A percentile compares a stretch with the other conserved stretches of the same genome.
These are phyloP conservation scores for Menidia menidia DNA, from an alignment of 2,797 vertebrate genomes.

Conservation along the genomic window DNA sequence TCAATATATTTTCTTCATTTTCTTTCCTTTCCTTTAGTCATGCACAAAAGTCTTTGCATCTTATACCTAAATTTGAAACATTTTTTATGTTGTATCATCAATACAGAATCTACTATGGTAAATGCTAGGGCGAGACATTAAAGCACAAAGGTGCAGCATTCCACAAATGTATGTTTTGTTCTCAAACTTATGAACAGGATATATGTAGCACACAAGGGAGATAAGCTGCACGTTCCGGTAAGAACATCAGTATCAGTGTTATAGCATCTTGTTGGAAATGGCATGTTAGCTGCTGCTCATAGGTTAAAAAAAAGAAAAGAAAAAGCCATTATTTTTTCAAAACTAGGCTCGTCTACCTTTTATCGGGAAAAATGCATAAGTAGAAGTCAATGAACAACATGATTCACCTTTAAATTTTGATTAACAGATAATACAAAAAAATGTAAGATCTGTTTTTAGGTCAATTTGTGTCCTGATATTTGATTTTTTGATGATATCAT, in stretches of 20 bases:
- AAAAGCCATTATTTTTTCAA: not conserved
- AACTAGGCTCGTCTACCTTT: not conserved
- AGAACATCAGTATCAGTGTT: too few relatives aligned
- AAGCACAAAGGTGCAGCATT: not conserved
- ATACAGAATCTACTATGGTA: too few relatives aligned
- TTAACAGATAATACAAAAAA: too few relatives aligned
- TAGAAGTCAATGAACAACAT: not conserved
- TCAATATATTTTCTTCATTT: not conserved
- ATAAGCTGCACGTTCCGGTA: too few relatives aligned
- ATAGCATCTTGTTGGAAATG: not conserved
- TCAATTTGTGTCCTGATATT: conserved; percentile 3
- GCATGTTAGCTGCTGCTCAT: not conserved
- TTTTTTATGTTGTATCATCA: too few relatives aligned
- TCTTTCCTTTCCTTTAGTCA: not conserved
- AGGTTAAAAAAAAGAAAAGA: not conserved
- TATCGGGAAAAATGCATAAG: not conserved
- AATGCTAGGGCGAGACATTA: too few relatives aligned
- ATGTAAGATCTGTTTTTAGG: too few relatives aligned
- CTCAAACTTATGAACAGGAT: too few relatives aligned
- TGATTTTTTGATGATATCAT: conserved; percentile 29
- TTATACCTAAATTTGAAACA: too few relatives aligned
- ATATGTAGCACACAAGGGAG: too few relatives aligned
- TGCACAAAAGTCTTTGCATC: not conserved
- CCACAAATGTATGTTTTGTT: not conserved
- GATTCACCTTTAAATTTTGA: not conserved